Base-by-base conservation (phyloP, 37 sponge, comb jelly and placozoan species). In the Aplysina aerophoba region DNA sequence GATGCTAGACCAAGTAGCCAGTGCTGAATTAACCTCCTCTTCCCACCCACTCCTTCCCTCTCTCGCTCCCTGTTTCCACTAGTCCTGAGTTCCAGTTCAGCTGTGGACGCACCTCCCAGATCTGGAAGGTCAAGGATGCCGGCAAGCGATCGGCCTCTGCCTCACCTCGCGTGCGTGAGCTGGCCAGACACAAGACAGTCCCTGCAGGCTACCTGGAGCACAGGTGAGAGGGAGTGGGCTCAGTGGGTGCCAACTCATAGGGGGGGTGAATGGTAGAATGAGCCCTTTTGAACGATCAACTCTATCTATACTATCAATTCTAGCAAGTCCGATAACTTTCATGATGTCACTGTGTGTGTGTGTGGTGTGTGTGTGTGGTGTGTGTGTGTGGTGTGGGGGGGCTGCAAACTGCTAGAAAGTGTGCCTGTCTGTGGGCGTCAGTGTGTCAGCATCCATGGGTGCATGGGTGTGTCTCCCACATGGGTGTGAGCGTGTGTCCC, bases 51-150 rank as follows among this genome's bases (percentile, higher is more conserved):
- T 59, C 30, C 58, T 65, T 35, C 31, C 19, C 69, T 16, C 28
- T 19, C 28, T 58, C 55, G 0, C 22, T 4, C 3, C 50, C 3
- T 25, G 25, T 41, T 0, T 30, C 20, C 50, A 37, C n/a, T 68
- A 95, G 96, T 37, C 89, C 97, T 21, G 91, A 97, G 74, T 94
- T 87, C 56, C 79, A 87, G 65, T 97, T 87, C 83, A 84, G 92
- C 64, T 95, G 95, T 85, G 95, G 95, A 4, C 82, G 95, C 24
- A 56, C 73, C 6, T 94, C 95, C 16, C 63, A 55, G 31, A 88
- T 94, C 34, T 94, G 95, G 95, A 24, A 59, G 24, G 87, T 91
- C 5, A 27, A 53, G 17, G n/a, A 28, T 0, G 40, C 65, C 53
- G 85, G 92, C 3, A 55, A 78, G 79, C 79, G 36, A 3, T 44